Base-by-base conservation (phyloP, 2,113 vertebrate genomes). In the Phaethon lepturus region DNA sequence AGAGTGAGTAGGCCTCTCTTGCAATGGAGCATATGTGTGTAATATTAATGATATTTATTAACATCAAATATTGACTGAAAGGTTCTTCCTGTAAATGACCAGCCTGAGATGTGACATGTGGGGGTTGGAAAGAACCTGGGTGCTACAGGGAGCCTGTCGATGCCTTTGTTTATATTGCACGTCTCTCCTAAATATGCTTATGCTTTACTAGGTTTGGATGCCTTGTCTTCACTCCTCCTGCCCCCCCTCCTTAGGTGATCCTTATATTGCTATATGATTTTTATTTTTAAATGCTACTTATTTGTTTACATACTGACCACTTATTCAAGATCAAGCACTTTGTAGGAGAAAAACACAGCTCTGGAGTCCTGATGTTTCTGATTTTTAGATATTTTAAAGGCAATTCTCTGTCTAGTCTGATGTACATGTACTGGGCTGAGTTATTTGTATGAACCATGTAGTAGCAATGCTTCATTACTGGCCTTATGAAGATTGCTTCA, bases 281-380 rank as follows among this genome's bases (percentile, higher is more conserved):
- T 95, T 96, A 90, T 79, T 91, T 90, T 89, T 40, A 88, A 93
- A 69, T 71, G 50, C n/a, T 88, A 24, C 93, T 94, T 91, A 95
- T 91, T 98, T 97, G 92, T 98, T 98, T 98, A 97, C 95, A 97
- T 94, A 94, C 91, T 98, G 98, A 98, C 98, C 97, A 94, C 42
- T 92, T 97, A 95, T 96, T 98, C 98, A 98, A 97, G 97, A 98
- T 94, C 90, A 98, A 97, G 97, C 93, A 96, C 89, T 98, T 98
- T 98, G 92, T 97, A 97, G 24, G 44, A 71, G 66, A 50, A 93
- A 95, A 91, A 19, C 25, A 38, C 6, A 64, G 56, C 75, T 93
- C 60, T 56, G 49, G 50, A 92, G 25, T 92, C 17, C 81, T 63
- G 72, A 67, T 42, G 22, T 19, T 78, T 80, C 47, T 94, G 64